Conservation (phyloP, 2,797 vertebrate species). For the Eutrigla gurnardus region DNA sequence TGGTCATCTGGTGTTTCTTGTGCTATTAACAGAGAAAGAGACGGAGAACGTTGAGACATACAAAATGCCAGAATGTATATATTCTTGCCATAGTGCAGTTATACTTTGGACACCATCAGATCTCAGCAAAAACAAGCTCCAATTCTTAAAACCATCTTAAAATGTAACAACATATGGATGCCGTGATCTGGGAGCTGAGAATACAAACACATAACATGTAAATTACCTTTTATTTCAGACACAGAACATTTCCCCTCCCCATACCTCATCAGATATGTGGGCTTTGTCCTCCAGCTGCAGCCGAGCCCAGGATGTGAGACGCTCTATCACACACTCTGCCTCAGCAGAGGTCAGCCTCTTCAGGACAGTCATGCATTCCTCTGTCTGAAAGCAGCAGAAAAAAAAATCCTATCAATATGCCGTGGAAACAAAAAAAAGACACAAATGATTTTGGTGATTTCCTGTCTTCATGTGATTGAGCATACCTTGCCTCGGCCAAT, state of each 20-base stretch:
- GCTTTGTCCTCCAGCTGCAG: conserved; percentile 87
- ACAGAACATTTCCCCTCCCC: neutral
- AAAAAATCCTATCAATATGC: conserved; percentile 1
- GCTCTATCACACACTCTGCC: conserved; percentile 87
- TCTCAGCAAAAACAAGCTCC: neutral
- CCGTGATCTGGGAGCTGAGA: neutral
- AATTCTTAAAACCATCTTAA: conserved; percentile 8
- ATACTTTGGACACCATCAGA: neutral
- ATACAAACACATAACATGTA: neutral
- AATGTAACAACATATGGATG: neutral
- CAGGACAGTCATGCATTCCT: conserved; percentile 85
- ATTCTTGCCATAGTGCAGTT: neutral
- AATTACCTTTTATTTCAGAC: neutral
- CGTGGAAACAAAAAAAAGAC: neutral
- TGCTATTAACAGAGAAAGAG: conserved; percentile 75
- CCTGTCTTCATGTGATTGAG: neutral
- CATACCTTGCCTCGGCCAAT: conserved; percentile 87
- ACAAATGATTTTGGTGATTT: neutral
- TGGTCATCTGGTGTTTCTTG: conserved; percentile 84
- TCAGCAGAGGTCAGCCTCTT: conserved; percentile 84
- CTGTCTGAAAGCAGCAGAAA: conserved; percentile 79
- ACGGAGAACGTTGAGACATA: conserved; percentile 2
- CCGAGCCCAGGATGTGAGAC: conserved; percentile 87
- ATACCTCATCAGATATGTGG: conserved; percentile 87
- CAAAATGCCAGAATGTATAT: neutral